Evolutionary conservation across 2,797 vertebrate species (phyloP).

Genomic region (Sandelia bainsii): DNA sequence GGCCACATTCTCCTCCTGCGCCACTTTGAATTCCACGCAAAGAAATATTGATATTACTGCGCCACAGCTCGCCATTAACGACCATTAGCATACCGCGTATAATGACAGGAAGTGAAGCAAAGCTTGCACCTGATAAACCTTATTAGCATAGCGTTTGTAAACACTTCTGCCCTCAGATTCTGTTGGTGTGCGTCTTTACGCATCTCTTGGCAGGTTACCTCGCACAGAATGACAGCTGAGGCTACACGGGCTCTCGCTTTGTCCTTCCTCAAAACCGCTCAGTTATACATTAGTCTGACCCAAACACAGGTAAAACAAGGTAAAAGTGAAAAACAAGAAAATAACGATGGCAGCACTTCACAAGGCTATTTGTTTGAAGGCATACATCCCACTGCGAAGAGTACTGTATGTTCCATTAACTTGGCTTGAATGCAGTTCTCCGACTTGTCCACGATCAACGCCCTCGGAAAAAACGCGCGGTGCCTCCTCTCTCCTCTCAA

Average conservation of each 20-base stretch:
- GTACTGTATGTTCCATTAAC: constrained; percentile 77
- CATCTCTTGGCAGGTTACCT: constrained; percentile 57
- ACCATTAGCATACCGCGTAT: constrained; percentile 1
- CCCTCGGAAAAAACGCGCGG: constrained; percentile 81
- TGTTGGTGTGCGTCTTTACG: constrained; percentile 64
- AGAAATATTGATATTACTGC: constrained; percentile 71
- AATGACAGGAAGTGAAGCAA: constrained; percentile 1
- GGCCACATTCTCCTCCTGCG: constrained; percentile 48
- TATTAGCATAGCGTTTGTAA: constrained; percentile 14
- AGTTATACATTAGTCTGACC: constrained; percentile 45
- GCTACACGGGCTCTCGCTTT: constrained; percentile 62
- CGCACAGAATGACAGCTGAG: constrained; percentile 63
- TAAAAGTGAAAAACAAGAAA: constrained; percentile 36
- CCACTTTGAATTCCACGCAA: constrained; percentile 44
- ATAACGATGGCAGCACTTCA: constrained; percentile 50
- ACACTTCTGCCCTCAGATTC: constrained; percentile 18
- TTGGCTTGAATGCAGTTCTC: constrained; percentile 80
- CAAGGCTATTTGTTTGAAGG: constrained; percentile 70
- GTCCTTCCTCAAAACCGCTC: constrained; percentile 65
- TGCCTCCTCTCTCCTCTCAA: constrained; percentile 77
- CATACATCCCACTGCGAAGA: constrained; percentile 80
- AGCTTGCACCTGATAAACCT: background rate
- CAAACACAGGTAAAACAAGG: constrained; percentile 38
- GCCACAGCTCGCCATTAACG: constrained; percentile 48
- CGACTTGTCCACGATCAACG: constrained; percentile 84